phyloP scores from a whole-genome alignment of 2,888 invertebrate genomes.

The Anthophora plumipes region DNA sequence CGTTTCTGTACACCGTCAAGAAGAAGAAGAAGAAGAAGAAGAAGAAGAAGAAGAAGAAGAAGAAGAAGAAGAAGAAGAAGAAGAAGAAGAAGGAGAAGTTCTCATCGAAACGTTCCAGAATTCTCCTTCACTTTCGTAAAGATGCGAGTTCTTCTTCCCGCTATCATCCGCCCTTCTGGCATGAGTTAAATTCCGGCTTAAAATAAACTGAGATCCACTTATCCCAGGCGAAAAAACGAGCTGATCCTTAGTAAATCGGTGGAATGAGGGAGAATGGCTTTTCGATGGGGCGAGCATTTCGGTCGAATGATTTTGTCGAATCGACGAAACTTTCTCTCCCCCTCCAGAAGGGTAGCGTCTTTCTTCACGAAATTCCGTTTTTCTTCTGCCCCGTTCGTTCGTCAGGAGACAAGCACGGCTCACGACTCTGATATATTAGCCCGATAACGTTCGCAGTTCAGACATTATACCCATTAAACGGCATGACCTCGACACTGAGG shows the following conservation, averaged over 20 bases:
- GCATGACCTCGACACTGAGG: conserved; percentile 65
- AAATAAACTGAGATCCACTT: conserved; percentile 45
- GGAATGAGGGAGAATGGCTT: conserved; percentile 14
- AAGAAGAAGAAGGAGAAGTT: no score
- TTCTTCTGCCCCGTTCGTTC: conserved; percentile 50
- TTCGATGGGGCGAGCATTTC: conserved; percentile 31
- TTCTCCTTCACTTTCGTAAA: background rate
- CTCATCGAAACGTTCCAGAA: background rate
- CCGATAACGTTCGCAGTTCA: conserved; percentile 74
- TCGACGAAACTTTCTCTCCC: conserved; percentile 65
- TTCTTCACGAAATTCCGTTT: conserved; percentile 57
- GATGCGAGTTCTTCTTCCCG: background rate
- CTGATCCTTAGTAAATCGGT: conserved; percentile 8
- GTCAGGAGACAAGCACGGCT: conserved; percentile 56
- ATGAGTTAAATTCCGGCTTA: conserved; percentile 39
- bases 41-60: no score
- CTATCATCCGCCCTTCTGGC: background rate
- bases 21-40: no score
- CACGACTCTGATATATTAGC: conserved; percentile 74
- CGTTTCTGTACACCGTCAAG: background rate
- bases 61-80: no score
- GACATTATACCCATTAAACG: conserved; percentile 78
- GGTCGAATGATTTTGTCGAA: conserved; percentile 67
- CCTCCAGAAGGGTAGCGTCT: conserved; percentile 39
- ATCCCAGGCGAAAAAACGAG: conserved; percentile 35